These are phyloP conservation scores for Apodemia zela DNA, from an alignment of 2,888 invertebrate genomes.

Conservation along the genomic window DNA sequence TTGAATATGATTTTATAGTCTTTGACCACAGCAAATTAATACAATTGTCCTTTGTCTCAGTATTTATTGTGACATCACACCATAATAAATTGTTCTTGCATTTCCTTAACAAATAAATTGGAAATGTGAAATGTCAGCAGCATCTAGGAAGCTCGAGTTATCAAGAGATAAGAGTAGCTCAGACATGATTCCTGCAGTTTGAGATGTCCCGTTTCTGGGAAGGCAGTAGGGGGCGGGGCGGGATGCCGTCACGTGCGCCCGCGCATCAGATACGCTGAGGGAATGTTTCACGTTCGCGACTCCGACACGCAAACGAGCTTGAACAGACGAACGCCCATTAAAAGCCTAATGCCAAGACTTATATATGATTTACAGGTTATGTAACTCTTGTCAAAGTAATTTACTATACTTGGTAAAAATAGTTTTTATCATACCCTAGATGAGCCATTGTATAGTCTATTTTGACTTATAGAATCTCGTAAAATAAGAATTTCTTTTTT, in stretches of 20 bases:
- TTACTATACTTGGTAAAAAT: background rate
- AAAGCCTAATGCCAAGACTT: conserved; percentile 10
- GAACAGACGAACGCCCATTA: conserved; percentile 20
- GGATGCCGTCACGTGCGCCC: conserved; percentile 66
- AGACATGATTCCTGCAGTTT: conserved; percentile 28
- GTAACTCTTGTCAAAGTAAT: background rate
- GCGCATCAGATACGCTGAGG: conserved; percentile 54
- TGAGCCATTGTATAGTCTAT: too few species aligned
- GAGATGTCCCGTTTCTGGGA: conserved; percentile 37
- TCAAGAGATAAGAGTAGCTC: conserved; percentile 11
- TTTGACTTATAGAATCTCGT: too few species aligned
- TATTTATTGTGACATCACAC: background rate
- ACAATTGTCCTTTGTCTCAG: background rate
- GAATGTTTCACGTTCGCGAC: conserved; percentile 23
- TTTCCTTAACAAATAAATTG: conserved; percentile 17
- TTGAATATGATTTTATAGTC: too few species aligned
- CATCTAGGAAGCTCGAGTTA: conserved; percentile 23
- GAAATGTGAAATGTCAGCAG: conserved; percentile 23
- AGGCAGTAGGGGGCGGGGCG: conserved; percentile 34
- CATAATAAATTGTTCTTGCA: background rate
- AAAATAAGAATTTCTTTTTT: too few species aligned
- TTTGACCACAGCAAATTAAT: too few species aligned
- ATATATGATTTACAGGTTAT: conserved; percentile 1
- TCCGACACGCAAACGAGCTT: conserved; percentile 25
- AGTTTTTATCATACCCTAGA: too few species aligned